Evolutionary conservation across 2,113 vertebrate genomes (phyloP), one percentile per base, ranked within the genome.

Genomic region (Onychorhynchus coronatus): DNA sequence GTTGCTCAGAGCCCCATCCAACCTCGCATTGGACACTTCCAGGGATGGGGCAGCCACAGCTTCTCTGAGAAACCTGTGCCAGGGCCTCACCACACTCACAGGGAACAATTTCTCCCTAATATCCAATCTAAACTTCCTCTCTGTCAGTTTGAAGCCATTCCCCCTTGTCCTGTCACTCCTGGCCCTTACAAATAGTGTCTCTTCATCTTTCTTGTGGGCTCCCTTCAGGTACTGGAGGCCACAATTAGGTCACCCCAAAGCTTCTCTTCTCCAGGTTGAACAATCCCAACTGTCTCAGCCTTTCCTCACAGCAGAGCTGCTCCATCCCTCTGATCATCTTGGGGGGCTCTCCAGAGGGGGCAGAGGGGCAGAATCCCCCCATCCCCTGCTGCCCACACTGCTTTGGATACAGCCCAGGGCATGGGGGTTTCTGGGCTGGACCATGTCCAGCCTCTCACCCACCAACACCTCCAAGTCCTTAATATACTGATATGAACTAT

Each of bases 11-110:
- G 50, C 35, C 8, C 4, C 20, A 35, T 49, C 50, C 58, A 75
- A 0, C 35, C 25, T 16, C 8, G 9, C 15, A 49, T 55, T 0
- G 14, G 2, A 19, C n/a, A 55, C 11, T 39, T 0, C 8, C 50
- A 66, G 61, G 30, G 30, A 42, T 58, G 42, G 35, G 10, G 12
- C 61, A 75, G 20, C 10, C 61, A 41, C 50, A 66, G n/a, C 24
- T 56, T 0, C 82, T 41, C 20, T 66, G 50, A 8, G 0, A 0
- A n/a, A 2, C 41, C 42, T 75, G 30, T n/a, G 71, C 71, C 50
- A 65, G 28, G n/a, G 23, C 14, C 28, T 66, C 23, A 0, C 0
- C 59, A 41, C 17, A 14, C 50, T n/a, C 58, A 44, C 27, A 63
- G 58, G 33, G 5, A 74, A 56, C 0, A 30, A 35, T 85, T 65